A percentile compares a stretch with the other conserved stretches of the same genome.
These are phyloP conservation scores for Temnothorax nylanderi DNA, from an alignment of 1,140 invertebrate genomes.

Conservation along the genomic window DNA sequence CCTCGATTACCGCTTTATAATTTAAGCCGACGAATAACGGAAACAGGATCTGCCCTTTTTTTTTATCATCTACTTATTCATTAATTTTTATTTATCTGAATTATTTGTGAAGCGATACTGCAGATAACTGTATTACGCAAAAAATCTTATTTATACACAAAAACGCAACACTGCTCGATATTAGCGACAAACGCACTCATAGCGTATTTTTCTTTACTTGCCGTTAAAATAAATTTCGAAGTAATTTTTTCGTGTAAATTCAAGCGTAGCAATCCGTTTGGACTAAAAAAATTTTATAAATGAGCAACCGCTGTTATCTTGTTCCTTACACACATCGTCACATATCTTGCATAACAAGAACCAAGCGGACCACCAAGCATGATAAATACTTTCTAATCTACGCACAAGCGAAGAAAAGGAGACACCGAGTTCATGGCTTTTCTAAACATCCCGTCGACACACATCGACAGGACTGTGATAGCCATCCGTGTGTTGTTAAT, in stretches of 20 bases:
- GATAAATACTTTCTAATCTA: constrained; percentile 64
- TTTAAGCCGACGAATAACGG: background rate
- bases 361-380: background rate
- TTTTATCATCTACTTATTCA: no score
- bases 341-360: constrained; percentile 26
- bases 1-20: constrained; percentile 3
- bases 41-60: background rate
- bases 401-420: constrained; percentile 34
- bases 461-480: constrained; percentile 30
- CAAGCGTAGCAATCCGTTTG: background rate
- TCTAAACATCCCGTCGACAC: constrained; percentile 32
- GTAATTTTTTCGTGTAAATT: constrained; percentile 1
- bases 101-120: background rate
- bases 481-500: constrained; percentile 31
- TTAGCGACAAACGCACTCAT: background rate
- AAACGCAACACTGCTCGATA: background rate
- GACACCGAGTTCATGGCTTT: constrained; percentile 36
- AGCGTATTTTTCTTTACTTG: background rate
- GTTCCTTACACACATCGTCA: background rate
- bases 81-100: background rate
- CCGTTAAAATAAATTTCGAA: background rate
- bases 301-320: constrained; percentile 7
- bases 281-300: constrained; percentile 38
- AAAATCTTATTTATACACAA: background rate
- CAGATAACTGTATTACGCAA: background rate